Conservation (phyloP, 2,888 invertebrate species). For the Harpalus rufipes region DNA sequence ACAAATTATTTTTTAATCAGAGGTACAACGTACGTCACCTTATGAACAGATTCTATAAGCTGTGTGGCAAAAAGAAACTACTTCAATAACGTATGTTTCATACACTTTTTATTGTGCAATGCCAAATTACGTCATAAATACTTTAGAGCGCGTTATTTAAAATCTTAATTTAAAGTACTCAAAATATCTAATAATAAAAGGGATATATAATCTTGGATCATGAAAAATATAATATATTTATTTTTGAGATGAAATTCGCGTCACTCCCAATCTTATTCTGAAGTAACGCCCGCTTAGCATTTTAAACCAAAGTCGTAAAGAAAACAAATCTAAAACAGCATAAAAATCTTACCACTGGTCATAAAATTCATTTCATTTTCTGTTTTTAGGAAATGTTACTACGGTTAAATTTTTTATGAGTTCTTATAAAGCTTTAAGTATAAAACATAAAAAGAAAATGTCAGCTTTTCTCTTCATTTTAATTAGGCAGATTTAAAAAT, state of each 20-base stretch:
- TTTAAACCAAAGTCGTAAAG: slow-evolving; percentile 44
- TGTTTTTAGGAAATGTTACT: slow-evolving; percentile 48
- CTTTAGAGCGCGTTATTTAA: too few relatives aligned
- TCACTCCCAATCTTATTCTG: not conserved
- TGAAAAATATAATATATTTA: slow-evolving; percentile 12
- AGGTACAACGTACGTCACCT: too few relatives aligned
- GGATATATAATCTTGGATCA: too few relatives aligned
- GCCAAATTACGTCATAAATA: too few relatives aligned
- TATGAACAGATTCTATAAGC: too few relatives aligned
- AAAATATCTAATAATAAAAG: too few relatives aligned
- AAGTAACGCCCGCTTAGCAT: slow-evolving; percentile 27
- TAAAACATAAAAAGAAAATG: slow-evolving; percentile 48
- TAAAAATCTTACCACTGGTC: slow-evolving; percentile 51
- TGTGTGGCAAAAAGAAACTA: too few relatives aligned
- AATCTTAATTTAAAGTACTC: too few relatives aligned
- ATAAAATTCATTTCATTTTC: slow-evolving; percentile 58
- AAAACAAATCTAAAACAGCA: slow-evolving; percentile 48
- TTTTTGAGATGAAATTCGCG: not conserved
- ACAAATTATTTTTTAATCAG: too few relatives aligned
- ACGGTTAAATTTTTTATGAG: slow-evolving; percentile 49
- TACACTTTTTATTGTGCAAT: too few relatives aligned
- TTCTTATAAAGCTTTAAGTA: slow-evolving; percentile 50
- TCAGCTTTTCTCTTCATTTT: slow-evolving; percentile 39
- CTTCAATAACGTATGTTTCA: too few relatives aligned
- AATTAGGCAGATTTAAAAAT: slow-evolving; percentile 20